Base-by-base conservation (phyloP, 2,888 invertebrate genomes). In the Eupithecia subfuscata region DNA sequence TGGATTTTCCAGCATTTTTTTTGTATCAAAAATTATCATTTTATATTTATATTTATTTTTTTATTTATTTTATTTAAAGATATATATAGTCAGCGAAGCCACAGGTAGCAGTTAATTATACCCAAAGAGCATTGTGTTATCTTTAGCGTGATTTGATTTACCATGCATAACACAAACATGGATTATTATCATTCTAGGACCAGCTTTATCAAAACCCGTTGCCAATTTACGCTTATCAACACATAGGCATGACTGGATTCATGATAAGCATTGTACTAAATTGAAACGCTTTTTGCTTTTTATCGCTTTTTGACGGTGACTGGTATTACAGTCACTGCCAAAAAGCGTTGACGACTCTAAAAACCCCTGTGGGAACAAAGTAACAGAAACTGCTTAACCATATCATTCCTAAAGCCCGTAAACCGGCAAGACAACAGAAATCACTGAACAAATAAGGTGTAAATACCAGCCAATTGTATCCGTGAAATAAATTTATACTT, bases 201-300 rank as follows among this genome's bases (percentile, higher is more conserved):
- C 60, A 60, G 14, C 25, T 11, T 56, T 60, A 60, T 60, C 56
- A 56, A 52, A 56, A 56, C 6, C 60, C 14, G 25, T 22, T 60
- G 25, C 25, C 60, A 60, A 60, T 60, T 60, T 60, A 60, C 60
- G 60, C 60, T 25, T 60, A 60, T 25, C 60, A 60, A 60, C 60
- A 69, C 16, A 69, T 78, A 83, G 76, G 71, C 52, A 12, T 30
- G 65, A 60, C 18, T 16, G 7, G 16, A 60, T 25, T 60, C 9
- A 60, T 60, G 60, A 60, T 60, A 60, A 60, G 60, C 60, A 60
- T 56, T 60, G 25, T 22, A 60, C 60, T 60, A n/a, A 60, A 60
- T 30, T 30, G 30, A 30, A 30, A 30, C 30, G 30, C 30, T 30
- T 30, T 30, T 30, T 30, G 30, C 30, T 30, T 30, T 30, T 30